Percentiles rank a stretch among this genome's conserved stretches.
Conservation (phyloP, 2,113 vertebrate species). For the Chrysemys picta region DNA sequence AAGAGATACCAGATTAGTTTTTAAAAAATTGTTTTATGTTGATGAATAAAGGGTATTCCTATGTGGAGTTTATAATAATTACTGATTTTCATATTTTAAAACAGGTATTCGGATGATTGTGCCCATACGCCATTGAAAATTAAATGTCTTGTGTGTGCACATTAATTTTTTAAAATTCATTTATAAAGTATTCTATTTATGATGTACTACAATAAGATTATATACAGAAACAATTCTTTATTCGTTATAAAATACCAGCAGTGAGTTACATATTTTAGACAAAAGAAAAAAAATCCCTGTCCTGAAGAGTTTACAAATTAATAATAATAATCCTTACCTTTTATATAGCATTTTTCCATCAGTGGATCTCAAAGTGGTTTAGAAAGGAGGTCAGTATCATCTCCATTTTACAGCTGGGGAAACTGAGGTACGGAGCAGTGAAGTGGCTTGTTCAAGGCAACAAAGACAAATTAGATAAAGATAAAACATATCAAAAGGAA, state of each 20-base stretch:
- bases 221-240: rapidly evolving
- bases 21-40: background rate
- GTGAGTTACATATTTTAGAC: rapidly evolving
- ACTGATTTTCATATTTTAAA: background rate
- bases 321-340: background rate
- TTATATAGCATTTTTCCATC: background rate
- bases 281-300: background rate
- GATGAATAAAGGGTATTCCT: background rate
- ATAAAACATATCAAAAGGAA: conserved; percentile 24
- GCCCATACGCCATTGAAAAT: background rate
- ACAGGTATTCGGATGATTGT: background rate
- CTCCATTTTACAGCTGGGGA: background rate
- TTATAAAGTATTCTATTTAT: background rate
- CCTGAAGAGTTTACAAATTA: background rate
- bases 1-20: background rate
- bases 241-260: background rate
- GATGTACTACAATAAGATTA: background rate
- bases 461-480: background rate
- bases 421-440: background rate
- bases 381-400: background rate
- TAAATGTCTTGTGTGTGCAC: background rate
- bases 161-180: background rate
- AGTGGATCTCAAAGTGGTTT: background rate
- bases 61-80: background rate
- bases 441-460: background rate